Conservation (phyloP, 1,140 invertebrate species). For the Trichoplusia ni region DNA sequence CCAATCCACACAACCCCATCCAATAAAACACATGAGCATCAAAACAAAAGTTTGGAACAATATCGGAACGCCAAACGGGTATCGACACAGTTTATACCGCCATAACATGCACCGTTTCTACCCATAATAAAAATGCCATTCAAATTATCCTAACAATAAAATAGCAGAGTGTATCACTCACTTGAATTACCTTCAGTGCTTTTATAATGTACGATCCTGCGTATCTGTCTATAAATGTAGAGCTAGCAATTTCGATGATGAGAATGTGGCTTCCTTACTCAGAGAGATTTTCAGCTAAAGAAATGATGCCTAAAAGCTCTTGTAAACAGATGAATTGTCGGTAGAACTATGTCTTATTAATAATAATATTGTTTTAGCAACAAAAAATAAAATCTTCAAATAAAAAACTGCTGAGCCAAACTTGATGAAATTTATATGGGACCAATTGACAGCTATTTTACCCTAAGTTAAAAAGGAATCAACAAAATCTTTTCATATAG, state of each 20-base stretch:
- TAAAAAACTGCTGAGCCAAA: no score
- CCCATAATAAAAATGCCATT: slow-evolving; percentile 67
- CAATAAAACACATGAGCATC: not conserved
- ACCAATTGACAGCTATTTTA: no score
- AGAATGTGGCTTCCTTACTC: not conserved
- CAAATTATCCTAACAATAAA: slow-evolving; percentile 76
- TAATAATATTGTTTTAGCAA: no score
- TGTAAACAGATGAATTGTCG: no score
- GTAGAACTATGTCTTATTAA: no score
- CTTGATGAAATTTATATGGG: no score
- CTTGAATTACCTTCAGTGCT: slow-evolving; percentile 55
- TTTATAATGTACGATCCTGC: slow-evolving; percentile 44
- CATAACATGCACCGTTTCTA: slow-evolving; percentile 53
- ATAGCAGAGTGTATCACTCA: slow-evolving; percentile 69
- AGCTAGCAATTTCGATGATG: no score
- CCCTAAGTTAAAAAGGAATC: no score
- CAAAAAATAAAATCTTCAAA: no score
- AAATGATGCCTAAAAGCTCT: no score
- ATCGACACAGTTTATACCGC: slow-evolving; percentile 39
- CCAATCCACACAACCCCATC: not conserved
- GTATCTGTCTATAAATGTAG: not conserved
- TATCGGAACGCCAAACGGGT: not conserved
- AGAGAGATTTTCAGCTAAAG: no score
- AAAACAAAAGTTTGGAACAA: not conserved
- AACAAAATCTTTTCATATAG: no score